These are phyloP conservation scores for Zelleria hepariella DNA, from an alignment of 2,888 invertebrate species.

Conservation along the genomic window DNA sequence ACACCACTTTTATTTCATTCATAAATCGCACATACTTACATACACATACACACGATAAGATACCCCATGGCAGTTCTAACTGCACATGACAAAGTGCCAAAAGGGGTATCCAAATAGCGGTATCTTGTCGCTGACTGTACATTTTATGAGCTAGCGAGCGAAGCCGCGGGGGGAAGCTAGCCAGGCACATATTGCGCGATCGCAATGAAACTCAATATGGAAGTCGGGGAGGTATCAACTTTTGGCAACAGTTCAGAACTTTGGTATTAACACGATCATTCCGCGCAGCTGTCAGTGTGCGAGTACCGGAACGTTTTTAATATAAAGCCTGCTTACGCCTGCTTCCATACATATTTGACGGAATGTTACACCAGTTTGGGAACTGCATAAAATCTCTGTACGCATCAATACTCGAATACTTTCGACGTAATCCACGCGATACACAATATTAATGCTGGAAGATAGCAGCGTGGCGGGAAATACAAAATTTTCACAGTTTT, in stretches of 20 bases:
- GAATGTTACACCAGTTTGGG: conserved; percentile 11
- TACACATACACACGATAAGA: no score
- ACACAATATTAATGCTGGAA: neutral
- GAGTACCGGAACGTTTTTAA: conserved; percentile 41
- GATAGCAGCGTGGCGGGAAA: no score
- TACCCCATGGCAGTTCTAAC: no score
- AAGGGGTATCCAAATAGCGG: no score
- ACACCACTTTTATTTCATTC: no score
- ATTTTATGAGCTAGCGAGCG: no score
- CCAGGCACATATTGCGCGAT: conserved; percentile 20
- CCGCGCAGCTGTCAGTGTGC: conserved; percentile 45
- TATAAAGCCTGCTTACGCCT: conserved; percentile 25
- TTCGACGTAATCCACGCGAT: neutral
- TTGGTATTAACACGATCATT: conserved; percentile 50
- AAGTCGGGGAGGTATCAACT: conserved; percentile 28
- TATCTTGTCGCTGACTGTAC: no score
- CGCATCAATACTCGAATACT: neutral
- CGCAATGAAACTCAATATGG: conserved; percentile 43
- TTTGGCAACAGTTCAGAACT: conserved; percentile 57
- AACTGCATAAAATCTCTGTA: neutral
- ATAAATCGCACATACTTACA: no score
- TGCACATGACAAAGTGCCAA: no score
- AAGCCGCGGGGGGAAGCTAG: neutral
- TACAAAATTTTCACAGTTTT: no score
- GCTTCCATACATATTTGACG: conserved; percentile 3